These are phyloP conservation scores for Drosophila suboccidentalis DNA, from an alignment of 2,888 invertebrate species.

Conservation along the genomic window DNA sequence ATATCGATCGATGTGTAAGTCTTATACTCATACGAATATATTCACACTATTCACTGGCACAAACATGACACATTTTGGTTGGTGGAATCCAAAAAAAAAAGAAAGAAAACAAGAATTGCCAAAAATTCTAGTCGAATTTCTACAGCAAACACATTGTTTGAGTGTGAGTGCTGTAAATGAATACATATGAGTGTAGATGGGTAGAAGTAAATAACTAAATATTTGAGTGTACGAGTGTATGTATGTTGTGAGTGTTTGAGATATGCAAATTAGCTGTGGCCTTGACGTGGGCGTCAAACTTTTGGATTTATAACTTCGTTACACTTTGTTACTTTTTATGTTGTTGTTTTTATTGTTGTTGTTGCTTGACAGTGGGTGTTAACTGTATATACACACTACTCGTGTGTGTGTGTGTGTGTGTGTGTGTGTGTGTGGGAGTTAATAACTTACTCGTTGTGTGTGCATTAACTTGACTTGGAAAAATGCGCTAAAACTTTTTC, in stretches of 20 bases:
- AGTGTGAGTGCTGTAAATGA: slow-evolving; percentile 22
- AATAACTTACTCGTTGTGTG: slow-evolving; percentile 35
- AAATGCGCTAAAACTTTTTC: slow-evolving; percentile 57
- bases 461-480: slow-evolving; percentile 51
- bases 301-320: slow-evolving; percentile 78
- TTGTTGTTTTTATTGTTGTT: slow-evolving; percentile 27
- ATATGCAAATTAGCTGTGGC: slow-evolving; percentile 77
- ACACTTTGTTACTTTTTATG: slow-evolving; percentile 70
- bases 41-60: slow-evolving; percentile 11
- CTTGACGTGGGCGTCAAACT: slow-evolving; percentile 80
- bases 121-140: slow-evolving; percentile 19
- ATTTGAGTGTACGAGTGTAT: background rate
- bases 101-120: slow-evolving; percentile 1
- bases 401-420: slow-evolving; percentile 18
- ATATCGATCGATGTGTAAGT: slow-evolving; percentile 14
- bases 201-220: background rate
- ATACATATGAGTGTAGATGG: slow-evolving; percentile 5
- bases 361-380: slow-evolving; percentile 44
- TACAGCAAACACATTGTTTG: slow-evolving; percentile 11
- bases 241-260: slow-evolving; percentile 42
- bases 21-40: slow-evolving; percentile 7
- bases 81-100: background rate
- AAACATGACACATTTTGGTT: slow-evolving; percentile 22
- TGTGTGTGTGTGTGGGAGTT: slow-evolving; percentile 45
- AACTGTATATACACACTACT: background rate